phyloP scores from a whole-genome alignment of 1,140 invertebrate species.

The Thaumatotibia leucotreta region DNA sequence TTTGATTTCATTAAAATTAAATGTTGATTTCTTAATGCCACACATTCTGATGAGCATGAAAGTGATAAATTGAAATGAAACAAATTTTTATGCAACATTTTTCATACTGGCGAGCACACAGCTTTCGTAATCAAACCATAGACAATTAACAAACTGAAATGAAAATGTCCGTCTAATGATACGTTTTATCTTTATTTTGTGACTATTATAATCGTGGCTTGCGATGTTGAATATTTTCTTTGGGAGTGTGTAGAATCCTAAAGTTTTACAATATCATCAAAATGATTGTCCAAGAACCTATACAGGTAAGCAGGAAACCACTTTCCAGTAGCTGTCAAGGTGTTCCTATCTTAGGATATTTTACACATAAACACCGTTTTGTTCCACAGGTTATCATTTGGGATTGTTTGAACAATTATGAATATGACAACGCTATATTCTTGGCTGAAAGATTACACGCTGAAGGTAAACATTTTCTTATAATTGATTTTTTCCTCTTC shows the following conservation, averaged over 20 bases:
- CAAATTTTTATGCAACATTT: not conserved
- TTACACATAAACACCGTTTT: slow-evolving; percentile 43
- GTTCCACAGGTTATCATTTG: slow-evolving; percentile 92
- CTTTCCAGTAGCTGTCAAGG: slow-evolving; percentile 47
- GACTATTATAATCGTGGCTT: slow-evolving; percentile 51
- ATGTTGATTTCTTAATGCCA: no score
- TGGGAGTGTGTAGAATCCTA: slow-evolving; percentile 37
- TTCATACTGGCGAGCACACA: slow-evolving; percentile 18
- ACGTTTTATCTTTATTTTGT: slow-evolving; percentile 66
- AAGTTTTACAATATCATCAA: slow-evolving; percentile 46
- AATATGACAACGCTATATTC: slow-evolving; percentile 96
- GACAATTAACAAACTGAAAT: slow-evolving; percentile 69
- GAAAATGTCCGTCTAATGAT: slow-evolving; percentile 72
- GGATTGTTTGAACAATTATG: slow-evolving; percentile 98
- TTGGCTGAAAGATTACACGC: slow-evolving; percentile 96
- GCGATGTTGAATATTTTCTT: slow-evolving; percentile 60
- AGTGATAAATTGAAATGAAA: not conserved
- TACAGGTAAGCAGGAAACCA: slow-evolving; percentile 82
- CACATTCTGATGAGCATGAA: no score
- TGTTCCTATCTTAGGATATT: slow-evolving; percentile 32
- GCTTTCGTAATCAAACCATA: slow-evolving; percentile 51
- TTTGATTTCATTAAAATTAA: no score
- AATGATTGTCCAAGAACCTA: slow-evolving; percentile 93
- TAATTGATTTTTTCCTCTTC: not conserved
- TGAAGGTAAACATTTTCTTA: slow-evolving; percentile 85